These are phyloP conservation scores for Parauchenoglanis punctatus DNA, from an alignment of 2,797 vertebrate species.

Conservation along the genomic window DNA sequence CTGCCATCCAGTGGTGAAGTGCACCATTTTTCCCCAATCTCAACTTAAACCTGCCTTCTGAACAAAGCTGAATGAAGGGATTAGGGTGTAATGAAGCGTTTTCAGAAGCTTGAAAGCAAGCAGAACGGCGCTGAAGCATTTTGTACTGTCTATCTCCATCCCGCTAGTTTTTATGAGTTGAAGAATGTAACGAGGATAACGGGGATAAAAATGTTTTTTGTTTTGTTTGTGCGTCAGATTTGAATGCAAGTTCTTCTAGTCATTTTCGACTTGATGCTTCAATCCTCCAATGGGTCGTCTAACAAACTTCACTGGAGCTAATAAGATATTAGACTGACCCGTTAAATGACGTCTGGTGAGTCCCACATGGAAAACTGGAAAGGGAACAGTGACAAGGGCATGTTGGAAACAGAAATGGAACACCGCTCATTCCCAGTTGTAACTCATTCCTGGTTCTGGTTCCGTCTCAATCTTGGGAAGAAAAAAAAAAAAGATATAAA, in stretches of 20 bases:
- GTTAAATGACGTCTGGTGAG: not conserved
- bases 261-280: not conserved
- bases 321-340: too few relatives aligned
- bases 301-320: not conserved
- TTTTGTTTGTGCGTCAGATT: not conserved
- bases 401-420: not conserved
- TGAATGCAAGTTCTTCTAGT: not conserved
- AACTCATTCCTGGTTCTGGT: not conserved
- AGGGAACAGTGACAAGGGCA: not conserved
- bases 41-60: not conserved
- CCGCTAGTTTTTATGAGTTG: not conserved
- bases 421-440: not conserved
- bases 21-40: not conserved
- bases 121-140: not conserved
- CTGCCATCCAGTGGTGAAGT: slow-evolving; percentile 77
- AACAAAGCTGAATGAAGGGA: not conserved
- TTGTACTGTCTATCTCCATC: not conserved
- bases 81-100: not conserved
- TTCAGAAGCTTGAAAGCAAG: not conserved
- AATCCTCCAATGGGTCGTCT: not conserved
- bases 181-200: not conserved
- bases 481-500: not conserved
- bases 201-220: not conserved
- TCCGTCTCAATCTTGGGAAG: not conserved
- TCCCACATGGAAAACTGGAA: slow-evolving; percentile 8